Evolutionary conservation across 2,888 invertebrate species (phyloP), one percentile per base, ranked within the genome.

Genomic region (Saturnia pavonia): DNA sequence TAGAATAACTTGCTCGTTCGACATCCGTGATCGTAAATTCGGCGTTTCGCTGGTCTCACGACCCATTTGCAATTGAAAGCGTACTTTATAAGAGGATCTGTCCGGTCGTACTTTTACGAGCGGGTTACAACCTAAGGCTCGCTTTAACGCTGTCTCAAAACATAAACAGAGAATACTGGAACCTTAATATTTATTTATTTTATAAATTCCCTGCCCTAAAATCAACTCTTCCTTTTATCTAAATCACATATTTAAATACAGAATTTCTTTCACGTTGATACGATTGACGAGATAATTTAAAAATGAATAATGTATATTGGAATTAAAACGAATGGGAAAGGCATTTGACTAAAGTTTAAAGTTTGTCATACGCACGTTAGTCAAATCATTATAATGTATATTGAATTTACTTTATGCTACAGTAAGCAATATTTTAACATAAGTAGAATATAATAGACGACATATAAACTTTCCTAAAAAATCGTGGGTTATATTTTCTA

Each of bases 21-120:
- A 83, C 85, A 86, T 85, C 83, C 84, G 80, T 84, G 83, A 85
- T 88, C 85, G 88, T 92, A 92, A 91, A 92, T 90, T 86, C 80
- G 82, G 78, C 81, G 85, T 85, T 85, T 86, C 88, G 85, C 87
- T 86, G 83, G 84, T 83, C 88, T 84, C 85, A 83, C 87, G 86
- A 86, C 86, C 90, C 89, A 91, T 91, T 92, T 91, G 91, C 91
- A 91, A 91, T 91, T 92, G 92, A 91, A 92, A 91, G 89, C 89
- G 87, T 87, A 89, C 87, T 90, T 91, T 91, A 90, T 87, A 88
- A 87, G 88, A 84, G 89, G 87, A 89, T 90, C 85, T 88, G 90
- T 90, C 88, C 85, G 84, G 85, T 87, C 82, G 84, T 85, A 86
- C 87, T 89, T 91, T 90, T 90, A 88, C 88, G 88, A 89, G 78